Evolutionary conservation across 1,140 invertebrate genomes (phyloP), one percentile per base, ranked within the genome.

Genomic region (Heliothis subflexa): DNA sequence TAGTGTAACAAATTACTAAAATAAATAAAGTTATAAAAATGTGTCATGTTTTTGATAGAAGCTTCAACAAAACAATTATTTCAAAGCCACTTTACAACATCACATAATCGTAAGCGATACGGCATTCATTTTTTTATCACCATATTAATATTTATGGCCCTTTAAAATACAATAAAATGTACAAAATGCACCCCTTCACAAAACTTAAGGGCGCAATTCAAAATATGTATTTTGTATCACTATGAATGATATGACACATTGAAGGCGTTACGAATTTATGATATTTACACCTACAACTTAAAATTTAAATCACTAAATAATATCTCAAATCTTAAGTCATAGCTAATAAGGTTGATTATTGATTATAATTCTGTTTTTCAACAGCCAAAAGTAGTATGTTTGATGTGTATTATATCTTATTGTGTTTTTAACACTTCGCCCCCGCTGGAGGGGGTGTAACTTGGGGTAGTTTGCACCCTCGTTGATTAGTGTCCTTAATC

Each of bases 401-500:
- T 81, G 52, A 79, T 66, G 77, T 55, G 84, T 88, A 88, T 89
- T 87, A 88, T 90, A 87, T 91, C 86, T 92, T 89, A 93, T 94
- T 94, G 89, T 92, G 87, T 93, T 93, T 94, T 93, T 93, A 93
- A 93, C 90, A 93, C 90, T 90, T 91, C 87, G 83, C 89, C 88
- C 88, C 85, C 82, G 85, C 77, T 79, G 70, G 59, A 79, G 80
- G 81, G 78, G 84, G 84, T 81, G 83, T 78, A 72, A 81, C 77
- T 73, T 79, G 87, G 87, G 88, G 89, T 86, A 90, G 86, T 94
- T 93, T 86, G 90, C 91, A 93, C 92, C 92, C 92, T 91, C 81
- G 68, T 86, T 94, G 91, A 94, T 94, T 94, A 93, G 91, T 89
- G 90, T 92, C 87, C 91, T 92, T 93, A 94, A 94, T 94, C 91